These are phyloP conservation scores for Suillia variegata DNA, from an alignment of 2,888 invertebrate genomes.

Conservation along the genomic window DNA sequence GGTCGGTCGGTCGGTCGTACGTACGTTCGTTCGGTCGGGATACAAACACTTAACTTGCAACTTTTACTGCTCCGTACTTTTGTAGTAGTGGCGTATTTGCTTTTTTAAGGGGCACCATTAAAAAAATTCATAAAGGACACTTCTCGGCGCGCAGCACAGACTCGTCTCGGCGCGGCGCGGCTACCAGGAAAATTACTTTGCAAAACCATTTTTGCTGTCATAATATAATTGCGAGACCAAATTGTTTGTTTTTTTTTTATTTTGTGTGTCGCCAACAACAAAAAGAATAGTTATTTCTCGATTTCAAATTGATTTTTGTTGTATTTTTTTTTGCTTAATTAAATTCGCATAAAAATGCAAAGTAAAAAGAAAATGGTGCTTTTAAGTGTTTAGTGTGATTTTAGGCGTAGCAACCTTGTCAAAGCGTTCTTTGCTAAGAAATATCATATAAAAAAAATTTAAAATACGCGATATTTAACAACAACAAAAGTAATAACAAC, in stretches of 20 bases:
- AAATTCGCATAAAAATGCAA: background rate
- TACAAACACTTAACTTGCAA: slow-evolving; percentile 19
- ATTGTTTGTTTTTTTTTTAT: background rate
- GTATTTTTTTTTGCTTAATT: background rate
- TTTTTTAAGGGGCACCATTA: slow-evolving; percentile 25
- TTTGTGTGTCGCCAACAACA: background rate
- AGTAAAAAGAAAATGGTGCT: background rate
- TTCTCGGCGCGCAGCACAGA: slow-evolving; percentile 8
- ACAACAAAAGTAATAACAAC: too few relatives aligned
- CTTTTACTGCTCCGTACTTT: too few relatives aligned
- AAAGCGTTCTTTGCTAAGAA: too few relatives aligned
- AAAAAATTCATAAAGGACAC: slow-evolving; percentile 44
- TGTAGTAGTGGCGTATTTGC: slow-evolving; percentile 24
- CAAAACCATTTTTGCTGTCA: too few relatives aligned
- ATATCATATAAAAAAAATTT: too few relatives aligned
- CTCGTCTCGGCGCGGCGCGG: background rate
- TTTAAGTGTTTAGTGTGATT: too few relatives aligned
- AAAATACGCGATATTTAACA: too few relatives aligned
- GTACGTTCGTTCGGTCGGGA: too few relatives aligned
- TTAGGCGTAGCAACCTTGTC: too few relatives aligned
- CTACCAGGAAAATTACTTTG: too few relatives aligned
- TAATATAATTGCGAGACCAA: background rate
- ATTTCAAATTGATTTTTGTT: background rate
- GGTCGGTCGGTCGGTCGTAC: slow-evolving; percentile 15
- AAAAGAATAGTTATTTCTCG: background rate